Conservation (phyloP, 2,113 vertebrate species). For the Epinephelus moara region DNA sequence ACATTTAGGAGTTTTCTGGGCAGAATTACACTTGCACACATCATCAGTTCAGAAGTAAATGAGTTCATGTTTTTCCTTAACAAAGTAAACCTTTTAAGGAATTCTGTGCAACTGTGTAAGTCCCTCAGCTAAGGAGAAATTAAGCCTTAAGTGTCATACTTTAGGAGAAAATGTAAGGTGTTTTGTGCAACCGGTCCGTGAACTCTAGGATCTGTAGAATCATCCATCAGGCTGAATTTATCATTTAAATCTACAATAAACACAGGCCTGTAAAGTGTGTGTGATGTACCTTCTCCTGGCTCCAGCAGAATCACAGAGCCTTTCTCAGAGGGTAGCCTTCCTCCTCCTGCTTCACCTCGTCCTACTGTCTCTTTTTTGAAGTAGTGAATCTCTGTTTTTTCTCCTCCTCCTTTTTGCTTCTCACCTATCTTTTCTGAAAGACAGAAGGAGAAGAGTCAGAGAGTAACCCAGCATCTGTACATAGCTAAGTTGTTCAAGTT, state of each 20-base stretch:
- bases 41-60: no score
- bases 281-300: conserved; percentile 27
- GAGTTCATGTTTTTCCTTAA: no score
- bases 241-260: background rate
- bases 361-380: background rate
- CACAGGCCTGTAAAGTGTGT: no score
- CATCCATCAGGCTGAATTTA: background rate
- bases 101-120: no score
- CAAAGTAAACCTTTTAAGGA: no score
- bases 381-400: background rate
- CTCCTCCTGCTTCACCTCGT: background rate
- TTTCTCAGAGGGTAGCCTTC: conserved; percentile 10
- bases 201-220: background rate
- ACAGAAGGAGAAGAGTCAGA: background rate
- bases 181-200: no score
- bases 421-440: background rate
- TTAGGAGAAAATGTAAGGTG: no score
- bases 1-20: no score
- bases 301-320: conserved; percentile 22
- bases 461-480: background rate
- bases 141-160: no score
- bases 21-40: no score
- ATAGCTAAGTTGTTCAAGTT: no score
- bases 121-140: no score
- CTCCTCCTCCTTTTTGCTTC: conserved; percentile 11